Conservation (phyloP, 2,113 vertebrate genomes). For the Psammodynastes pulverulentus region DNA sequence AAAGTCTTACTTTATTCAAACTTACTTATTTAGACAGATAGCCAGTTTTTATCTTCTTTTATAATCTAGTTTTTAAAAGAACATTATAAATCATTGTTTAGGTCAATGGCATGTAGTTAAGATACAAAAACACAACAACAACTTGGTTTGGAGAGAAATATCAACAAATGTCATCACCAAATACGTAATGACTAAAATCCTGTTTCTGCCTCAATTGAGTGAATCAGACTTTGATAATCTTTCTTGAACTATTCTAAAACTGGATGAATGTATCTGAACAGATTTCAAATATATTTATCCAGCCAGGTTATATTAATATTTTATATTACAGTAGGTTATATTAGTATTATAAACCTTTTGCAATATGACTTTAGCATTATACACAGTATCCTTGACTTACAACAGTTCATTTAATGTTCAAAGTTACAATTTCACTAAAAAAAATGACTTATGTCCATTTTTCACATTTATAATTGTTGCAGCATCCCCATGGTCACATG, state of each 20-base stretch:
- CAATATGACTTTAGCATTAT: constrained; percentile 36
- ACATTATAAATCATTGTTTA: background rate
- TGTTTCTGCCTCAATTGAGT: background rate
- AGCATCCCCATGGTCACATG: background rate
- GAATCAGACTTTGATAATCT: background rate
- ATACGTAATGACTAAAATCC: background rate
- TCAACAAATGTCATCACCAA: background rate
- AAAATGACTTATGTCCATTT: background rate
- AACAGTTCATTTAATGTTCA: background rate
- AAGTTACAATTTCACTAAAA: background rate
- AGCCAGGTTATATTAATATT: constrained; percentile 26
- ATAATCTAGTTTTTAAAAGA: background rate
- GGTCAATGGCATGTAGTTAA: background rate
- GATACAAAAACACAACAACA: no score
- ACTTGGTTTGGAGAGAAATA: background rate
- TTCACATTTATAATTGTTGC: background rate
- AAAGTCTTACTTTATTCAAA: no score
- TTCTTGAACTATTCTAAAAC: background rate
- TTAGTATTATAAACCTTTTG: constrained; percentile 46
- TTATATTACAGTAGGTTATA: constrained; percentile 25
- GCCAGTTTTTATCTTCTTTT: background rate
- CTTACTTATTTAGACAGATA: background rate
- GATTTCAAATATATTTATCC: background rate
- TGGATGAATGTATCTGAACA: background rate
- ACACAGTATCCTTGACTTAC: background rate